A percentile compares a stretch with the other conserved stretches of the same genome.
Conservation (phyloP, 2,797 vertebrate genomes). For the Enteromius treurensis region DNA sequence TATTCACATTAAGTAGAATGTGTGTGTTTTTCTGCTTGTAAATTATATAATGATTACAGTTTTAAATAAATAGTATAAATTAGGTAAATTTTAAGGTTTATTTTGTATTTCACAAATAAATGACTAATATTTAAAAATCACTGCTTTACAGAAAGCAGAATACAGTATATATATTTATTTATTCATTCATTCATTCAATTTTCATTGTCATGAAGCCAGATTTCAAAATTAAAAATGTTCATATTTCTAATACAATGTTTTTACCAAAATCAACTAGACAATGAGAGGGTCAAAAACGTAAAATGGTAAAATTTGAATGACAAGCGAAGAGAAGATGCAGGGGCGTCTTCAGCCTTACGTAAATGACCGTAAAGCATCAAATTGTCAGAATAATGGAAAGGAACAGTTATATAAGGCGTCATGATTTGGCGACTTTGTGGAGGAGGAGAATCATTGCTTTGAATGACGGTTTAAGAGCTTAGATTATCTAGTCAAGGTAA, state of each 20-base stretch:
- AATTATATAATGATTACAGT: neutral
- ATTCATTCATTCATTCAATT: no score
- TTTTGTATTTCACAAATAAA: neutral
- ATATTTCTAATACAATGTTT: neutral
- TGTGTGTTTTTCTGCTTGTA: neutral
- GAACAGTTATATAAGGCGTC: constrained; percentile 33
- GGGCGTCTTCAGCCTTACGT: neutral
- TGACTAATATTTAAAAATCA: neutral
- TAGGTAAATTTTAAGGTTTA: neutral
- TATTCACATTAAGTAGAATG: neutral
- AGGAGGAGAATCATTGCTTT: constrained; percentile 30
- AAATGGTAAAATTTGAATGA: constrained; percentile 12
- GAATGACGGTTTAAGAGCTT: constrained; percentile 34
- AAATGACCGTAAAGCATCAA: constrained; percentile 38
- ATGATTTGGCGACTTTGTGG: constrained; percentile 26
- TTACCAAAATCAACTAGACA: neutral
- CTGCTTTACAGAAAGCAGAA: neutral
- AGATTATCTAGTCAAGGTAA: constrained; percentile 29
- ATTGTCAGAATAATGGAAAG: constrained; percentile 34
- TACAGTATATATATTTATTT: no score
- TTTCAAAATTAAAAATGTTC: no score
- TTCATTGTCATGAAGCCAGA: neutral
- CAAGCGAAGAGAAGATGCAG: constrained; percentile 21
- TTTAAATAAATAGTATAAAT: constrained; percentile 6
- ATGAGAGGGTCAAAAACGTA: neutral